Evolutionary conservation across 2,888 invertebrate genomes (phyloP).

Genomic region (Parochlus steinenii): DNA sequence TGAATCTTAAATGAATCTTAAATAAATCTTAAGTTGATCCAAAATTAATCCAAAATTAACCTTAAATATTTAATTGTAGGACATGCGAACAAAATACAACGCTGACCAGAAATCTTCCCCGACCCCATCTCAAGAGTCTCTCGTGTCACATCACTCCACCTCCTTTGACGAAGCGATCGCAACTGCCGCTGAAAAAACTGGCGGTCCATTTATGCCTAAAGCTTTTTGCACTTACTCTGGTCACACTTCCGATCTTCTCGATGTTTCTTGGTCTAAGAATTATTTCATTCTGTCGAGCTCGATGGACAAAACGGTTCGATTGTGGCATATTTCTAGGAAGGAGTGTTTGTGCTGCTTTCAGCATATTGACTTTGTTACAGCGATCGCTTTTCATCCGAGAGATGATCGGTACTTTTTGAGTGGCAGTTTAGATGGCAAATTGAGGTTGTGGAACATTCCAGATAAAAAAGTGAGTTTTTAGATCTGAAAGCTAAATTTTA

Average conservation of each 20-base stretch:
- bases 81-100: slow-evolving; percentile 90
- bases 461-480: slow-evolving; percentile 92
- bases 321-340: slow-evolving; percentile 95
- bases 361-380: slow-evolving; percentile 97
- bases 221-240: slow-evolving; percentile 89
- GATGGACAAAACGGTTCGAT: slow-evolving; percentile 93
- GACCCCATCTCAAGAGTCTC: slow-evolving; percentile 81
- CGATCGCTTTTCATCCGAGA: slow-evolving; percentile 93
- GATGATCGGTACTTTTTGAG: slow-evolving; percentile 86
- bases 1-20: too few relatives aligned
- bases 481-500: too few relatives aligned
- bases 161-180: slow-evolving; percentile 41
- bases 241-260: slow-evolving; percentile 89
- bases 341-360: slow-evolving; percentile 98
- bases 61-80: slow-evolving; percentile 37
- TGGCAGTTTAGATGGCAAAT: slow-evolving; percentile 92
- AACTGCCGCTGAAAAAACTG: slow-evolving; percentile 39
- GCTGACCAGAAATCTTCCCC: slow-evolving; percentile 79
- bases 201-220: slow-evolving; percentile 67
- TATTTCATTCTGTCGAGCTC: slow-evolving; percentile 95
- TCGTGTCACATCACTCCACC: slow-evolving; percentile 59
- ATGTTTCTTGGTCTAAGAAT: slow-evolving; percentile 98
- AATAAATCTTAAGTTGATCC: too few relatives aligned
- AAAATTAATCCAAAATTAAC: too few relatives aligned
- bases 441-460: slow-evolving; percentile 98